Base-by-base conservation (phyloP, 2,888 invertebrate genomes). In the Cryptus viduatorius region DNA sequence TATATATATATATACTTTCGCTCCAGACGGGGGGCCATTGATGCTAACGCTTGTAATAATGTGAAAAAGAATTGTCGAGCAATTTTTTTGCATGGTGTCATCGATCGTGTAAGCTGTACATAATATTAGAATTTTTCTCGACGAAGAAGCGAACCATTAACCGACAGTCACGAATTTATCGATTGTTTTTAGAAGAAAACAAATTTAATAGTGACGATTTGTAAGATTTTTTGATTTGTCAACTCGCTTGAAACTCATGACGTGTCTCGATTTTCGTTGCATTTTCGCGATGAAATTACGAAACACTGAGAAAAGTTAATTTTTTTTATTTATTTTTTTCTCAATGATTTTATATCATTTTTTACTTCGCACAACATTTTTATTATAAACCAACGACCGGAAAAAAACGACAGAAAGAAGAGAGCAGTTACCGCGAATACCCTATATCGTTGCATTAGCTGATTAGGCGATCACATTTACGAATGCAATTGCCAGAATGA, bases 31-130 rank as follows among this genome's bases (percentile, higher is more conserved):
- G 44, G 44, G 19, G 67, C 42, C 48, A 76, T 44, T 59, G 71
- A 59, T 77, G 83, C 75, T 76, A 67, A 82, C 68, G 83, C 79
- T 83, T 80, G 76, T 72, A 72, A 72, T 76, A 80, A 80, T 61
- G 48, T 77, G 24, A 56, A 56, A 56, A 24, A 24, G 71, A 56
- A 71, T 69, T 69, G 71, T 83, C 76, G 46, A 61, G 71, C 71
- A 76, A 37, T 0, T 59, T 71, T 42, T 71, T 79, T 59, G 44
- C 77, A 78, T 71, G 42, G 67, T 53, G 67, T 64, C 71, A 79
- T 72, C 19, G 76, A 67, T 53, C 71, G 76, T 79, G 71, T 79
- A 79, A 71, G 61, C 44, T 81, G 81, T 81, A 79, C 61, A 83
- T 48, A 69, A 37, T 71, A 56, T 31, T 56, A 71, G 76, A 82